Conservation (phyloP, 2,888 invertebrate species). For the Dicyrtomina minuta region DNA sequence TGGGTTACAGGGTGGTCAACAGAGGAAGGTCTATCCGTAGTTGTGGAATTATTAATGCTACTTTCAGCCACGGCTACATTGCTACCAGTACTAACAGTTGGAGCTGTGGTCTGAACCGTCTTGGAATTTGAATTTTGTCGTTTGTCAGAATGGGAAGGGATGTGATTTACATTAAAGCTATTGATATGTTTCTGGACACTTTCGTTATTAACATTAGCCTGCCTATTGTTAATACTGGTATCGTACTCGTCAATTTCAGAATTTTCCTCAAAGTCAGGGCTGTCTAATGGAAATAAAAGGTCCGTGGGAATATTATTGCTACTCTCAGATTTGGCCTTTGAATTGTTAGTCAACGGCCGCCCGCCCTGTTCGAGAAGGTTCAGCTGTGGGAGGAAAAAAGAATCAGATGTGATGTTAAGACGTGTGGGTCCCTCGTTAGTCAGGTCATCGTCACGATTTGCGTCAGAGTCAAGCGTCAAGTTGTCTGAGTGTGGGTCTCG, state of each 20-base stretch:
- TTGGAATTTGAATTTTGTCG: no score
- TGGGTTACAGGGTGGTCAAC: not conserved
- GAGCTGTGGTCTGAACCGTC: conserved; percentile 10
- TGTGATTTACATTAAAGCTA: no score
- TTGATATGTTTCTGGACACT: not conserved
- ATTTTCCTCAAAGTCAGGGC: no score
- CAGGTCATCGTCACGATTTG: conserved; percentile 32
- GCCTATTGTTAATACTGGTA: not conserved
- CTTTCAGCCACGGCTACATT: no score
- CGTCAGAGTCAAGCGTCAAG: conserved; percentile 33
- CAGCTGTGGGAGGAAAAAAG: conserved; percentile 19
- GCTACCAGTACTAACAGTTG: no score
- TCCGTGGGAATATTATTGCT: no score
- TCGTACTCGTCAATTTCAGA: not conserved
- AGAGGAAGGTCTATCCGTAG: conserved; percentile 6
- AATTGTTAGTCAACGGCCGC: not conserved
- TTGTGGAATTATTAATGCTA: conserved; percentile 4
- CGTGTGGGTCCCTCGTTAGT: conserved; percentile 33
- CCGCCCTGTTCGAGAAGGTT: not conserved
- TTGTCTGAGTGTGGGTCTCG: conserved; percentile 31
- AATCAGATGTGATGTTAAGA: conserved; percentile 41
- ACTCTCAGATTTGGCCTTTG: not conserved
- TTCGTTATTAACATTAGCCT: not conserved
- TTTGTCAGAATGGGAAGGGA: not conserved
- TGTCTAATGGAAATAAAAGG: not conserved